Evolutionary conservation across 2,888 invertebrate species (phyloP), one percentile per base, ranked within the genome.

Genomic region (Patella ulyssiponensis): DNA sequence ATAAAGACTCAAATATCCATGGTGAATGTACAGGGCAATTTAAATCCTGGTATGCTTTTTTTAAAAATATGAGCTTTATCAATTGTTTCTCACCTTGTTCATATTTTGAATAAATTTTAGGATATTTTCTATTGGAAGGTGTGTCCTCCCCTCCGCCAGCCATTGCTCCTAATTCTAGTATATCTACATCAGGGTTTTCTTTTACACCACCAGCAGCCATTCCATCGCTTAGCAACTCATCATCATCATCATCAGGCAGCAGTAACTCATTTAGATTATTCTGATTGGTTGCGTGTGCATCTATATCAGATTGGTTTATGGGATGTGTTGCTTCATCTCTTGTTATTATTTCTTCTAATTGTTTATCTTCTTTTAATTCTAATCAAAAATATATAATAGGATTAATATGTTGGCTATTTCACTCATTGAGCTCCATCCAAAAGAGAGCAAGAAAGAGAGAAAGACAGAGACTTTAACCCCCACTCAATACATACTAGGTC

Each of bases 211-310:
- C 71, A 64, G 20, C 23, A 53, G 56, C 52, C 64, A 78, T 23
- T 12, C 64, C 72, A 9, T 72, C 64, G 15, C 79, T 81, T 72
- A 82, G 76, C 73, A 80, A 79, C 78, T 78, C 79, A 58, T 80
- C 82, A 51, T 80, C 75, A 73, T 81, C 81, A 69, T 80, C 81
- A 77, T 77, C 76, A 27, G 81, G 77, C 23, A 79, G 70, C 69
- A 82, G 78, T 56, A 78, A 75, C 72, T 82, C 77, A 71, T 73
- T 71, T 7, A 73, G 33, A 23, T 72, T 73, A 52, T 72, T 76
- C 53, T 76, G 76, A 73, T 73, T 76, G 76, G 76, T 64, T 17
- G 69, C 64, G n/a, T 69, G 54, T 17, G 69, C 64, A 51, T 69
- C 33, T 23, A 58, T 54, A 17, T 58, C 23, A 27, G 71, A 58